Percentiles rank a stretch among this genome's conserved stretches.
These are phyloP conservation scores for Notospermus geniculatus DNA, from an alignment of 1,140 invertebrate genomes.

Conservation along the genomic window DNA sequence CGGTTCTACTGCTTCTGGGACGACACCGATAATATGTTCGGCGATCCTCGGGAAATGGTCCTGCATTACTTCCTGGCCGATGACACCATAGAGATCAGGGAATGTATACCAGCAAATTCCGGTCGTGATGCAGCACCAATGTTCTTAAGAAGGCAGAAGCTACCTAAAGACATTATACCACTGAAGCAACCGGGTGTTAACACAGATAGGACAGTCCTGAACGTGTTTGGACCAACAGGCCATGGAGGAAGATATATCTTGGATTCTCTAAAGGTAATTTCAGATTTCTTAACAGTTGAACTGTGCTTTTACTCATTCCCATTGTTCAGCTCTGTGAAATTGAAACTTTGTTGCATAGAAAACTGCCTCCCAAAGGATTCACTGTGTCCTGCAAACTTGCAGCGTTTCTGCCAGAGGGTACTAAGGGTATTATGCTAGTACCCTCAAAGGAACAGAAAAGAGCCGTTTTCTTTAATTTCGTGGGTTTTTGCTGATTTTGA, in stretches of 20 bases:
- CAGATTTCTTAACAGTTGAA: too few relatives aligned
- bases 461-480: too few relatives aligned
- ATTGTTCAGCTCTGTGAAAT: too few relatives aligned
- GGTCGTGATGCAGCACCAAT: slow-evolving; percentile 53
- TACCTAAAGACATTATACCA: slow-evolving; percentile 51
- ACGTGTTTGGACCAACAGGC: slow-evolving; percentile 66
- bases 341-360: too few relatives aligned
- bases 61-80: slow-evolving; percentile 56
- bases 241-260: slow-evolving; percentile 64
- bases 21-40: slow-evolving; percentile 55
- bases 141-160: slow-evolving; percentile 47
- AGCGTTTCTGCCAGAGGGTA: too few relatives aligned
- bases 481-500: too few relatives aligned
- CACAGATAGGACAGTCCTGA: slow-evolving; percentile 66
- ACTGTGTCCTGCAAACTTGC: too few relatives aligned
- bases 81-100: slow-evolving; percentile 56
- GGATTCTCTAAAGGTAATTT: slow-evolving; percentile 56
- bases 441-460: too few relatives aligned
- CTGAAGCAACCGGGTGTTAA: slow-evolving; percentile 64
- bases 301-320: too few relatives aligned
- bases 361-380: too few relatives aligned
- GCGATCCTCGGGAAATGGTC: slow-evolving; percentile 53
- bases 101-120: slow-evolving; percentile 40
- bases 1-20: slow-evolving; percentile 57
- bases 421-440: too few relatives aligned